Conservation (phyloP, 1,140 invertebrate species). For the Drosophila tristis region DNA sequence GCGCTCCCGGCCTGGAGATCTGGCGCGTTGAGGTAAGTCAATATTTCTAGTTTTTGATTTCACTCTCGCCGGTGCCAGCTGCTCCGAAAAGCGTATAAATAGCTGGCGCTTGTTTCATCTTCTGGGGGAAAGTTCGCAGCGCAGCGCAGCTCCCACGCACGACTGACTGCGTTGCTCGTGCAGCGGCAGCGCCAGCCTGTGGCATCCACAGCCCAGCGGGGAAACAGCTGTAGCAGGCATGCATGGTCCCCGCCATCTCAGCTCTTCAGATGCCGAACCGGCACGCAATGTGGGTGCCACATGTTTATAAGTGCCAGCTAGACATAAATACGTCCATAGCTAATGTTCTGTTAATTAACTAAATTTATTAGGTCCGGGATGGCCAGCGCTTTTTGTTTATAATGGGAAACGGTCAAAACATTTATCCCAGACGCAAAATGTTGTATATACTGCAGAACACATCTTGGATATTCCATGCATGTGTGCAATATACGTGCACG, state of each 20-base stretch:
- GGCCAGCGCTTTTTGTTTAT: slow-evolving; percentile 30
- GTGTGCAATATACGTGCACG: slow-evolving; percentile 4
- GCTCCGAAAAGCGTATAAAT: slow-evolving; percentile 54
- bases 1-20: slow-evolving; percentile 87
- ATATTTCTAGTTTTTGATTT: slow-evolving; percentile 21
- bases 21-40: slow-evolving; percentile 89
- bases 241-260: background rate
- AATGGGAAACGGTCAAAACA: slow-evolving; percentile 5
- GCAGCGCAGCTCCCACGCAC: slow-evolving; percentile 55
- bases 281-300: slow-evolving; percentile 53
- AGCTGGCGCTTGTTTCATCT: slow-evolving; percentile 59
- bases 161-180: slow-evolving; percentile 69
- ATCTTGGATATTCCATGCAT: slow-evolving; percentile 8
- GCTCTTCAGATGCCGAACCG: slow-evolving; percentile 38
- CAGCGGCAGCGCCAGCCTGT: slow-evolving; percentile 32
- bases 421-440: background rate
- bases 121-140: slow-evolving; percentile 60
- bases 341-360: slow-evolving; percentile 57
- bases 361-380: slow-evolving; percentile 60
- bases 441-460: slow-evolving; percentile 16
- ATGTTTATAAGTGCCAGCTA: slow-evolving; percentile 28
- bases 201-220: background rate
- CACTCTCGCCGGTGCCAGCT: slow-evolving; percentile 13
- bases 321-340: slow-evolving; percentile 13
- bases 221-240: background rate